phyloP scores from a whole-genome alignment of 2,888 invertebrate genomes.

The Morpho achilles region DNA sequence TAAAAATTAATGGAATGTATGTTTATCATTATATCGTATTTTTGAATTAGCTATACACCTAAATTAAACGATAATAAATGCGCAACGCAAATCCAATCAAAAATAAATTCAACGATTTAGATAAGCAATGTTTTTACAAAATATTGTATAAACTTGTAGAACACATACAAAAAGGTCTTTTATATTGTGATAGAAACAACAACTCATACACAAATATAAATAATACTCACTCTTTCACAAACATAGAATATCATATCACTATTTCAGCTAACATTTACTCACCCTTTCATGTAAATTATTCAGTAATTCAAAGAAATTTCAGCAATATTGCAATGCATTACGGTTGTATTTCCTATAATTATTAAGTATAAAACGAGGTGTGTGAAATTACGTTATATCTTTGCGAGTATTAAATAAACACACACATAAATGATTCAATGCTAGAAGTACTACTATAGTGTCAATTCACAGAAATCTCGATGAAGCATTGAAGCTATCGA shows the following conservation, averaged over 20 bases:
- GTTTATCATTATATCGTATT: too few species aligned
- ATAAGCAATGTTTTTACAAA: slow-evolving; percentile 1
- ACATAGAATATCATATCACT: slow-evolving; percentile 29
- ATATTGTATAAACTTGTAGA: too few species aligned
- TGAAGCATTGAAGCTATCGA: background rate
- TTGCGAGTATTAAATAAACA: slow-evolving; percentile 63
- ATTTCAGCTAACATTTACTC: slow-evolving; percentile 38
- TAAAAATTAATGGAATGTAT: too few species aligned
- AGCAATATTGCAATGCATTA: slow-evolving; percentile 17
- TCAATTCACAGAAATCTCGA: slow-evolving; percentile 1
- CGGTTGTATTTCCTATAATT: slow-evolving; percentile 27
- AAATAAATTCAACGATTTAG: too few species aligned
- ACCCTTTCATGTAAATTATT: slow-evolving; percentile 38
- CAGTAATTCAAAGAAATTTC: slow-evolving; percentile 16
- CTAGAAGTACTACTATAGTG: slow-evolving; percentile 17
- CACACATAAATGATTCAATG: slow-evolving; percentile 25
- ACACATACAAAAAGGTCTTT: slow-evolving; percentile 1
- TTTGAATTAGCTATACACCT: too few species aligned
- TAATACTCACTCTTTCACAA: slow-evolving; percentile 35
- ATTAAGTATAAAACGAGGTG: background rate
- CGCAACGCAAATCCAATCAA: too few species aligned
- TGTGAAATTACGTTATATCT: slow-evolving; percentile 18
- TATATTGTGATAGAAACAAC: slow-evolving; percentile 8
- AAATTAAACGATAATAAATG: too few species aligned
- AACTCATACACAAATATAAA: slow-evolving; percentile 18